Evolutionary conservation across 2,113 vertebrate species (phyloP).

Genomic region (Onychostruthus taczanowskii): DNA sequence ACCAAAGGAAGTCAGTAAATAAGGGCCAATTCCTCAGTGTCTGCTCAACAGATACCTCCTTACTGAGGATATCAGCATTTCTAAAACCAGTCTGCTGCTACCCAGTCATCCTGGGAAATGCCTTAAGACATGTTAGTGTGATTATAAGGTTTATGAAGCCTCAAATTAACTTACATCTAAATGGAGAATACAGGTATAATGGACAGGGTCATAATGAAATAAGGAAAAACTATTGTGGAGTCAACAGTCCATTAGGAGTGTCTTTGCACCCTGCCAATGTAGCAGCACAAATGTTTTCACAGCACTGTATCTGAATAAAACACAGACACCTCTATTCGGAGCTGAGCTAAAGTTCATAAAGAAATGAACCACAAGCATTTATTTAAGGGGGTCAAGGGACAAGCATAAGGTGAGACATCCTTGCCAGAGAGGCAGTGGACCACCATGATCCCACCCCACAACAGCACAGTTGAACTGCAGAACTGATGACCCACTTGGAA

Average conservation of each 20-base stretch:
- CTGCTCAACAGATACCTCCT: neutral
- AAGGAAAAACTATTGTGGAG: neutral
- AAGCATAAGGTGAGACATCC: neutral
- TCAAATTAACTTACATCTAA: neutral
- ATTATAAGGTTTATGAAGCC: neutral
- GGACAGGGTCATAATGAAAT: neutral
- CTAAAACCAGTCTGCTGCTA: neutral
- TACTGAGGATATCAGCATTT: neutral
- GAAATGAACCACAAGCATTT: neutral
- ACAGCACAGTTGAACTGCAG: neutral
- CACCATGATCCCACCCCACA: neutral
- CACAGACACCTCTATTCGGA: neutral
- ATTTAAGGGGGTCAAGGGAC: neutral
- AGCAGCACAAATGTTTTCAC: neutral
- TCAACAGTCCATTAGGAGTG: neutral
- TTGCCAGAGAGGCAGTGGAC: neutral
- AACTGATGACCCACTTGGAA: neutral
- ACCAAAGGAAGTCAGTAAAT: neutral
- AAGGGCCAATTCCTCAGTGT: neutral
- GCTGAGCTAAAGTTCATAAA: neutral
- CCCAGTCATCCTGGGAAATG: neutral
- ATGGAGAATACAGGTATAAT: neutral
- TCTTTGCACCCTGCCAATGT: neutral
- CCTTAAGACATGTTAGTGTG: neutral
- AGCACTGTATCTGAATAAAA: neutral